phyloP scores from a whole-genome alignment of 1,140 invertebrate genomes.

The Laupala kohalensis region DNA sequence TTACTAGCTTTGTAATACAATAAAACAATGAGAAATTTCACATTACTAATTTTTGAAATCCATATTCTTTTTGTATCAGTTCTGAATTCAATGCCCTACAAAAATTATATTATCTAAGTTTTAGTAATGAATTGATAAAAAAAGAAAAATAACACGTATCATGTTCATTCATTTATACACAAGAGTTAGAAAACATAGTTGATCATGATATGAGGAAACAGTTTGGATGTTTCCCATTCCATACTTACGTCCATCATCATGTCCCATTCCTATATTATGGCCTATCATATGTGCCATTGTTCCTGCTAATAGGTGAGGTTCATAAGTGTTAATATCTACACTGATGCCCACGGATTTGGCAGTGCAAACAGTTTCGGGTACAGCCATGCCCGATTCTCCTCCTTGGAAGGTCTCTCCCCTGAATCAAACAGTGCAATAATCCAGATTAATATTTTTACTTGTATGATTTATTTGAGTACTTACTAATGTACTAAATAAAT shows the following conservation, averaged over 20 bases:
- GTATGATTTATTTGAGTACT: too few relatives aligned
- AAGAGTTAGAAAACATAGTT: not conserved
- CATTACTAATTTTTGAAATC: too few relatives aligned
- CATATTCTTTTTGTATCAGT: too few relatives aligned
- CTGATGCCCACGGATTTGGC: constrained; percentile 81
- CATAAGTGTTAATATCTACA: constrained; percentile 82
- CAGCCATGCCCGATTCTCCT: constrained; percentile 80
- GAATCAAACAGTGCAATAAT: constrained; percentile 26
- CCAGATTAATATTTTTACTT: not conserved
- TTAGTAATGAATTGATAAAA: too few relatives aligned
- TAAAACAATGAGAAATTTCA: too few relatives aligned
- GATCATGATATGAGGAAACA: not conserved
- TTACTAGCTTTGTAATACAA: too few relatives aligned
- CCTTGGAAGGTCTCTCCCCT: constrained; percentile 72
- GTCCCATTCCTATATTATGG: constrained; percentile 89
- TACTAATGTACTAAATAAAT: too few relatives aligned
- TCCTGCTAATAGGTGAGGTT: constrained; percentile 82
- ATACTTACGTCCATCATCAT: constrained; percentile 72
- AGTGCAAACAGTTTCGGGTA: constrained; percentile 82
- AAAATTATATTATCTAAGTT: too few relatives aligned
- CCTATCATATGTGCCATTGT: constrained; percentile 95
- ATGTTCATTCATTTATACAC: not conserved
- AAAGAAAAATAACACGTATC: not conserved
- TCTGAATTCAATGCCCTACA: too few relatives aligned
- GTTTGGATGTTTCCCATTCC: too few relatives aligned